These are phyloP conservation scores for Listrodromus nycthemerus DNA, from an alignment of 2,888 invertebrate genomes.

Conservation along the genomic window DNA sequence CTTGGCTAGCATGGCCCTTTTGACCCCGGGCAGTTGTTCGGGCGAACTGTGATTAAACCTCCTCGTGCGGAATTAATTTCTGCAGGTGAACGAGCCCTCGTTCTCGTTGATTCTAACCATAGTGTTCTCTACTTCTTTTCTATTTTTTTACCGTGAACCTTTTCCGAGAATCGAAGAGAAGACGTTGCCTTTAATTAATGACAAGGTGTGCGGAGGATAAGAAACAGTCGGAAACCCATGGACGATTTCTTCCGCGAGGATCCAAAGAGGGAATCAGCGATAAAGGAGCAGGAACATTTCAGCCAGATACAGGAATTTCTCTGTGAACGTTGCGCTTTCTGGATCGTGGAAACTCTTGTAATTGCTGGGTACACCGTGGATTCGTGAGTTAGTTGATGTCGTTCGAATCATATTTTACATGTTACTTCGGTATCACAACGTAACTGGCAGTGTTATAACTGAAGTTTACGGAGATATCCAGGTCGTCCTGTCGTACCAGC, in stretches of 20 bases:
- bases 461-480: slow-evolving; percentile 60
- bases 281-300: slow-evolving; percentile 28
- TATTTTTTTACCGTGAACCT: slow-evolving; percentile 33
- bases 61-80: slow-evolving; percentile 70
- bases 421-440: slow-evolving; percentile 27
- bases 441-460: slow-evolving; percentile 48
- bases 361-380: slow-evolving; percentile 39
- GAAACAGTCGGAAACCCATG: slow-evolving; percentile 8
- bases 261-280: slow-evolving; percentile 13
- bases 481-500: slow-evolving; percentile 28
- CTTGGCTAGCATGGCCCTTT: slow-evolving; percentile 34
- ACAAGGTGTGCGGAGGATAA: slow-evolving; percentile 29
- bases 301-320: slow-evolving; percentile 28
- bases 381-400: slow-evolving; percentile 35
- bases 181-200: slow-evolving; percentile 58
- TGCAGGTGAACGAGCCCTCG: slow-evolving; percentile 65
- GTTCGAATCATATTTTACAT: slow-evolving; percentile 32
- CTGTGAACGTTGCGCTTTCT: slow-evolving; percentile 20
- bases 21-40: slow-evolving; percentile 50
- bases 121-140: not conserved
- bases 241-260: slow-evolving; percentile 34
- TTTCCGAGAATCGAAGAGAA: slow-evolving; percentile 36
- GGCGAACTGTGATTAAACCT: slow-evolving; percentile 68
- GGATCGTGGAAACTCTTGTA: slow-evolving; percentile 35
- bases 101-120: slow-evolving; percentile 20